Conservation (phyloP, 1,140 invertebrate genomes). For the Temnothorax longispinosus region DNA sequence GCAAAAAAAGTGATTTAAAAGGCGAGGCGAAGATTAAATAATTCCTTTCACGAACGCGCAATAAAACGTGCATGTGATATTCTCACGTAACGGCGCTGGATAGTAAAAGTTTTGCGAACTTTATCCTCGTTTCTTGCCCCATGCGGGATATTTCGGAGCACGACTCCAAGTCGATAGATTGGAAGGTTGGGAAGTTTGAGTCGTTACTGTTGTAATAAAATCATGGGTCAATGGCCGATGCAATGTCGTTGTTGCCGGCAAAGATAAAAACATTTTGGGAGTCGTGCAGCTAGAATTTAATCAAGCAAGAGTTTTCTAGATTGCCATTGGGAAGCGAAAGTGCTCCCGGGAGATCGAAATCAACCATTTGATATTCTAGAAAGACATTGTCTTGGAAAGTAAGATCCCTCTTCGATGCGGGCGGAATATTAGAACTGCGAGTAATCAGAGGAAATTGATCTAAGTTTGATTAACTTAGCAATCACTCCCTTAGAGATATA, state of each 20-base stretch:
- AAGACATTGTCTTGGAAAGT: slow-evolving; percentile 44
- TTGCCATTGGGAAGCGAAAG: background rate
- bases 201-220: slow-evolving; percentile 20
- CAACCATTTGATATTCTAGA: slow-evolving; percentile 4
- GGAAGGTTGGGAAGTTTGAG: background rate
- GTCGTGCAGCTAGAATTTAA: slow-evolving; percentile 31
- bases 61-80: slow-evolving; percentile 7
- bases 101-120: background rate
- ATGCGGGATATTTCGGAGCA: background rate
- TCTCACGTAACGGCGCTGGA: background rate
- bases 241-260: background rate
- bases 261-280: slow-evolving; percentile 30
- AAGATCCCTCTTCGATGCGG: background rate
- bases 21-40: background rate
- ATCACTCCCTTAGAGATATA: background rate
- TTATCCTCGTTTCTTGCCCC: background rate
- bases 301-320: slow-evolving; percentile 35
- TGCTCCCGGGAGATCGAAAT: slow-evolving; percentile 26
- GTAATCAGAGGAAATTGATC: slow-evolving; percentile 17
- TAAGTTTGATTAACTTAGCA: slow-evolving; percentile 25
- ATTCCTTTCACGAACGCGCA: background rate
- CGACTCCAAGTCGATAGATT: background rate
- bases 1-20: slow-evolving; percentile 47
- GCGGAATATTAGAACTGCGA: slow-evolving; percentile 12
- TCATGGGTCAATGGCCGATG: slow-evolving; percentile 22